Percentiles rank a stretch among this genome's conserved stretches.
Evolutionary conservation across 2,888 invertebrate genomes (phyloP).

Genomic region (Diplazon laetatorius): DNA sequence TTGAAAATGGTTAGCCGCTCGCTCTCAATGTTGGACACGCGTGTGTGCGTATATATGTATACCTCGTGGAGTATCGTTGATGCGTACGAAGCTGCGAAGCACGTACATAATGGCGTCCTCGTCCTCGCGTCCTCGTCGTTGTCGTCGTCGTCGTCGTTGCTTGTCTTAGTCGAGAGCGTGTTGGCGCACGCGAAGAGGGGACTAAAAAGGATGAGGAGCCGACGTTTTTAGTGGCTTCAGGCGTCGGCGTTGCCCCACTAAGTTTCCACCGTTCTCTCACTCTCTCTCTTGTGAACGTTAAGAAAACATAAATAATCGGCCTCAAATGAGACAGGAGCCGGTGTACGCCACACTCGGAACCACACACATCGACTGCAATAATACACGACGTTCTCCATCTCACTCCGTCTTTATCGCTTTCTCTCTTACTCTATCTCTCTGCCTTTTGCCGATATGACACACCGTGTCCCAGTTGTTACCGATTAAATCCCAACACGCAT

Average conservation of each 20-base stretch:
- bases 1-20: constrained; percentile 24
- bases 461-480: constrained; percentile 55
- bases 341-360: constrained; percentile 63
- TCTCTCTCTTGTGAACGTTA: constrained; percentile 67
- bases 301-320: constrained; percentile 82
- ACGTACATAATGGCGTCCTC: constrained; percentile 60
- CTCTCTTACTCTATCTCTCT: too few species aligned
- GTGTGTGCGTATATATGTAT: constrained; percentile 1
- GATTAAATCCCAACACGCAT: constrained; percentile 14
- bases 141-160: constrained; percentile 39
- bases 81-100: constrained; percentile 31
- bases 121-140: constrained; percentile 29
- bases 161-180: constrained; percentile 56
- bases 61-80: constrained; percentile 13
- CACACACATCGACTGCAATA: constrained; percentile 74
- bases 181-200: constrained; percentile 65
- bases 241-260: constrained; percentile 69
- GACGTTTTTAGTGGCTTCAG: constrained; percentile 80
- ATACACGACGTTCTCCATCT: constrained; percentile 21
- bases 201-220: constrained; percentile 71
- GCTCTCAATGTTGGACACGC: constrained; percentile 22
- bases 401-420: too few species aligned
- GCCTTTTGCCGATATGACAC: too few species aligned
- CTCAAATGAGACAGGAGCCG: constrained; percentile 80
- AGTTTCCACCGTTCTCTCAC: constrained; percentile 20